These are phyloP conservation scores for Chiroxiphia lanceolata DNA, from an alignment of 2,797 vertebrate species.

Conservation along the genomic window DNA sequence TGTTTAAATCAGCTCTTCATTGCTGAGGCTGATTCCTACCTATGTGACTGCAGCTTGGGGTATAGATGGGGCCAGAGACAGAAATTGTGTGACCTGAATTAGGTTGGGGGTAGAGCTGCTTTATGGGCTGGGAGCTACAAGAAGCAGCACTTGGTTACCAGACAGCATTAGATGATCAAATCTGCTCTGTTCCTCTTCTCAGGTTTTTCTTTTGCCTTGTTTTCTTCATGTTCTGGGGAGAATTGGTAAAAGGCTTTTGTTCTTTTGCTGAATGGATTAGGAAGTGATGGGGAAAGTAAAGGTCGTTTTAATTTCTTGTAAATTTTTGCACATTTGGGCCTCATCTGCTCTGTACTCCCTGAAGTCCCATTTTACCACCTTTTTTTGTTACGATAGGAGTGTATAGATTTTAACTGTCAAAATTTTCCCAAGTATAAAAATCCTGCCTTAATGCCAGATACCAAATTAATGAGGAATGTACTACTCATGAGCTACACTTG, in stretches of 20 bases:
- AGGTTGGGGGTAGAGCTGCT: not conserved
- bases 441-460: not conserved
- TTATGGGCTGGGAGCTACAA: not conserved
- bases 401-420: not conserved
- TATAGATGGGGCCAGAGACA: not conserved
- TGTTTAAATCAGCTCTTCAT: not conserved
- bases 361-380: not conserved
- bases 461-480: not conserved
- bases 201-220: not conserved
- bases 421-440: not conserved
- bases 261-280: not conserved
- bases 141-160: not conserved
- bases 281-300: not conserved
- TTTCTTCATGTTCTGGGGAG: not conserved
- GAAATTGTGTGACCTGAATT: not conserved
- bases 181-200: not conserved
- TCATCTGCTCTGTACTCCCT: not conserved
- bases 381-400: not conserved
- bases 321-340: not conserved
- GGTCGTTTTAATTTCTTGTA: not conserved
- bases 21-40: not conserved
- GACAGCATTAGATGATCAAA: not conserved
- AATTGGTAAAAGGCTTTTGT: not conserved
- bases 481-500: not conserved
- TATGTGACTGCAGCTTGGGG: not conserved